A percentile compares a stretch with the other conserved stretches of the same genome.
phyloP scores from a whole-genome alignment of 2,113 vertebrate species.

The Copsychus sechellarum region DNA sequence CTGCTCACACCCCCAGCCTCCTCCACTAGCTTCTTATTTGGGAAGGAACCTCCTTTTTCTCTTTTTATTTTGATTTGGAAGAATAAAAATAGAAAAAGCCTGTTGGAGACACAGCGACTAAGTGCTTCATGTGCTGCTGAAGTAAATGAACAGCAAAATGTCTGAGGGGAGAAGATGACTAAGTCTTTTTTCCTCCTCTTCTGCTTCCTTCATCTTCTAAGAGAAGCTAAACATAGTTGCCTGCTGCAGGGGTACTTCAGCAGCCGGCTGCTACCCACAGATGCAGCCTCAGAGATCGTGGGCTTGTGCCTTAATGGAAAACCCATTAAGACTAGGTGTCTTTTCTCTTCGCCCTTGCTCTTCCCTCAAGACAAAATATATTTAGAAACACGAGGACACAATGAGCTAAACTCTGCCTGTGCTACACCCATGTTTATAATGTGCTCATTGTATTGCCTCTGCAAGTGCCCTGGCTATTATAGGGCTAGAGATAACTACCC shows the following conservation, averaged over 20 bases:
- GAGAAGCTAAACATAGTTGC: constrained; percentile 20
- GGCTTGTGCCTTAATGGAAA: neutral
- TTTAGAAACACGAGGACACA: neutral
- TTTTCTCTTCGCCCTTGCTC: neutral
- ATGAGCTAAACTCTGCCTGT: neutral
- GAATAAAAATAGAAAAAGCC: neutral
- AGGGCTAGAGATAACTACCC: neutral
- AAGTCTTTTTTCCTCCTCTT: constrained; percentile 39
- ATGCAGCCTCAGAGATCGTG: neutral
- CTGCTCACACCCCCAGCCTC: neutral
- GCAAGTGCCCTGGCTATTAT: neutral
- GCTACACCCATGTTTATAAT: constrained; percentile 25
- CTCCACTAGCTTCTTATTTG: neutral
- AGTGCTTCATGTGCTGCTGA: constrained; percentile 9
- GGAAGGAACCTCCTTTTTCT: neutral
- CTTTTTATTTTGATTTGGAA: neutral
- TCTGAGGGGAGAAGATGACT: constrained; percentile 43
- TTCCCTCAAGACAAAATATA: neutral
- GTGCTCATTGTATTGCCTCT: constrained; percentile 4
- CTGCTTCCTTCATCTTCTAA: constrained; percentile 13
- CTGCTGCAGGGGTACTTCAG: neutral
- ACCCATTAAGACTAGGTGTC: neutral
- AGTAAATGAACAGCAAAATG: constrained; percentile 23
- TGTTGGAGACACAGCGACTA: neutral
- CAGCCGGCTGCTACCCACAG: neutral